phyloP scores from a whole-genome alignment of 2,113 vertebrate species.

The Psittacus erithacus region DNA sequence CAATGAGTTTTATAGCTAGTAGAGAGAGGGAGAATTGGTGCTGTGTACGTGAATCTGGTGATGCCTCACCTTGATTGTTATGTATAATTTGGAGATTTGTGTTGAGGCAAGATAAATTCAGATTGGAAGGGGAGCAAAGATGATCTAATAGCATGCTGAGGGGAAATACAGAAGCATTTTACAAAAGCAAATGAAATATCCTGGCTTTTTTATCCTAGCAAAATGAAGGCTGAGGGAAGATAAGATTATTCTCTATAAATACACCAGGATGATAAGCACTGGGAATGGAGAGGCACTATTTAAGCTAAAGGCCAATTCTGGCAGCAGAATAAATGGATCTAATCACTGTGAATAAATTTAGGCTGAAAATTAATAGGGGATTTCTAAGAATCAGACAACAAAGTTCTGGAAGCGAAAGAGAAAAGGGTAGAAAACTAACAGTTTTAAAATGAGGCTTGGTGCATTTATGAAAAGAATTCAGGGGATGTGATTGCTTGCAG shows the following conservation, averaged over 20 bases:
- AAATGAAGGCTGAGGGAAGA: conserved; percentile 39
- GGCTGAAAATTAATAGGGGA: conserved; percentile 32
- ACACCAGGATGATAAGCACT: conserved; percentile 9
- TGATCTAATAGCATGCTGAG: background rate
- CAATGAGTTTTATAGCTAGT: background rate
- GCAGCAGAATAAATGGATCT: conserved; percentile 47
- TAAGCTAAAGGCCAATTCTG: conserved; percentile 36
- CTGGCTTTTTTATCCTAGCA: background rate
- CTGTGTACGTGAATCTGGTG: background rate
- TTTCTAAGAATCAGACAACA: conserved; percentile 18
- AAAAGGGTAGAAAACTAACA: background rate
- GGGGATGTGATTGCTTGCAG: background rate
- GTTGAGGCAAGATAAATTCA: conserved; percentile 12
- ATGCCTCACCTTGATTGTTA: background rate
- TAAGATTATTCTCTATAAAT: conserved; percentile 39
- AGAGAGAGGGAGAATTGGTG: background rate
- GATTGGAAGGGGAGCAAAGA: background rate
- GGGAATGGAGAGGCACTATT: conserved; percentile 1
- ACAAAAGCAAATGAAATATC: conserved; percentile 13
- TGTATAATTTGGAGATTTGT: background rate
- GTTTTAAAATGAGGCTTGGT: background rate
- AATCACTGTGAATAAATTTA: conserved; percentile 35
- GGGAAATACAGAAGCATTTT: background rate
- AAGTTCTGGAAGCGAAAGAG: background rate
- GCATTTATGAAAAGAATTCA: background rate